Evolutionary conservation across 2,113 vertebrate genomes (phyloP).

Genomic region (Microtus montanus): DNA sequence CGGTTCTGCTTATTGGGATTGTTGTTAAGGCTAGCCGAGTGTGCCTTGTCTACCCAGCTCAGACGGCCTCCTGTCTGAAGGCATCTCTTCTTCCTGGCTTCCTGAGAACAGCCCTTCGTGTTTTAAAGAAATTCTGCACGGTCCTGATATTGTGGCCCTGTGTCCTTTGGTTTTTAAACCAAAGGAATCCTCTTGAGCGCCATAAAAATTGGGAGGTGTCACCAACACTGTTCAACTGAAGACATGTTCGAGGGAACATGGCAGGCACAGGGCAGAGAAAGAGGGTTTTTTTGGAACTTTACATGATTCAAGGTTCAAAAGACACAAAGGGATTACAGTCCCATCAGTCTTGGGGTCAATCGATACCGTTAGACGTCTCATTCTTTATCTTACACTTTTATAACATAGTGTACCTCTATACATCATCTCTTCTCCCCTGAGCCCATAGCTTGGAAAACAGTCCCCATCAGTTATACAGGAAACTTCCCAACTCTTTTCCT

Average conservation of each 20-base stretch:
- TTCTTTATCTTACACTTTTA: neutral
- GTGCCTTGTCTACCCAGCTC: neutral
- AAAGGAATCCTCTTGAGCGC: neutral
- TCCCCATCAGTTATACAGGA: neutral
- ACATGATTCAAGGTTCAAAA: conserved; percentile 17
- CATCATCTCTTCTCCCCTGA: neutral
- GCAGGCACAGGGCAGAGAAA: neutral
- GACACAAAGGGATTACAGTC: neutral
- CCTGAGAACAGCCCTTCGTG: neutral
- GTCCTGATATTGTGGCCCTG: neutral
- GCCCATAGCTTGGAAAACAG: neutral
- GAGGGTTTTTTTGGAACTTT: neutral
- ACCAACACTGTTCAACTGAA: neutral
- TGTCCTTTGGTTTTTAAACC: conserved; percentile 1
- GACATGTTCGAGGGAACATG: neutral
- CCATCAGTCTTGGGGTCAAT: neutral
- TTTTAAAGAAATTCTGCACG: neutral
- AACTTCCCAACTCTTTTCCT: neutral
- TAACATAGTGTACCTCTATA: neutral
- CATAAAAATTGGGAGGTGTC: neutral
- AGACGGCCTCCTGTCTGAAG: neutral
- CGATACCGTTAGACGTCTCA: neutral
- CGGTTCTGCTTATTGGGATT: neutral
- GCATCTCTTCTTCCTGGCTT: neutral
- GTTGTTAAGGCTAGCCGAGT: neutral